Evolutionary conservation across 2,888 invertebrate genomes (phyloP).

Genomic region (Odontothrips loti): DNA sequence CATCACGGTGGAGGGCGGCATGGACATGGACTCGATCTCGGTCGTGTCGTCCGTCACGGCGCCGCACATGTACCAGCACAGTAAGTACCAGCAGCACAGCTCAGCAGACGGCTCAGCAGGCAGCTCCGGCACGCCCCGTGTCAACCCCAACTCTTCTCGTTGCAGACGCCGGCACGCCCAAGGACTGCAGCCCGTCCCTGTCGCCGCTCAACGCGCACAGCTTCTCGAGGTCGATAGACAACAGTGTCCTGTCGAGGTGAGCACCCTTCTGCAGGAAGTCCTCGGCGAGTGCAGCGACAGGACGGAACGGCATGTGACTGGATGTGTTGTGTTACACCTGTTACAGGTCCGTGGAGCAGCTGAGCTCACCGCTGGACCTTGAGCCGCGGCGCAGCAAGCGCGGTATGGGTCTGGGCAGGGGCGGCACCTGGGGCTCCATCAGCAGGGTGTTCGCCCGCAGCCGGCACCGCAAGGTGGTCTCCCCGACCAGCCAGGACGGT

Average conservation of each 20-base stretch:
- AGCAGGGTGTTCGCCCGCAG: slow-evolving; percentile 84
- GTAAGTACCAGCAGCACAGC: slow-evolving; percentile 56
- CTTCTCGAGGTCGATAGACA: slow-evolving; percentile 71
- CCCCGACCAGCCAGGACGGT: slow-evolving; percentile 61
- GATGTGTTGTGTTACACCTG: slow-evolving; percentile 31
- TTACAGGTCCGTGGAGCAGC: slow-evolving; percentile 71
- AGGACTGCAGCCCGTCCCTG: slow-evolving; percentile 75
- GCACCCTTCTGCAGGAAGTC: too few relatives aligned
- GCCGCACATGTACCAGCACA: slow-evolving; percentile 62
- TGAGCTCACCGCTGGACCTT: slow-evolving; percentile 51
- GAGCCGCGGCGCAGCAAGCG: slow-evolving; percentile 44
- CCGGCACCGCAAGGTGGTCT: slow-evolving; percentile 73
- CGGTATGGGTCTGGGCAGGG: slow-evolving; percentile 49
- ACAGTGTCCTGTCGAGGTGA: slow-evolving; percentile 61
- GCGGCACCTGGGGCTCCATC: slow-evolving; percentile 87
- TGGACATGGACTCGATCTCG: slow-evolving; percentile 67
- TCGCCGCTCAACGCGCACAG: slow-evolving; percentile 73
- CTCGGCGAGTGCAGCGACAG: too few relatives aligned
- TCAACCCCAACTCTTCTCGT: too few relatives aligned
- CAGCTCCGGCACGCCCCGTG: slow-evolving; percentile 27
- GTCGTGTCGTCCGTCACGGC: slow-evolving; percentile 64
- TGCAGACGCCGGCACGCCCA: slow-evolving; percentile 67
- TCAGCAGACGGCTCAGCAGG: too few relatives aligned
- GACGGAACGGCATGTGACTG: slow-evolving; percentile 34
- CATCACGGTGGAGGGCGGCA: slow-evolving; percentile 51